These are phyloP conservation scores for Hydrochoerus hydrochaeris DNA, from an alignment of 2,113 vertebrate genomes.

Conservation along the genomic window DNA sequence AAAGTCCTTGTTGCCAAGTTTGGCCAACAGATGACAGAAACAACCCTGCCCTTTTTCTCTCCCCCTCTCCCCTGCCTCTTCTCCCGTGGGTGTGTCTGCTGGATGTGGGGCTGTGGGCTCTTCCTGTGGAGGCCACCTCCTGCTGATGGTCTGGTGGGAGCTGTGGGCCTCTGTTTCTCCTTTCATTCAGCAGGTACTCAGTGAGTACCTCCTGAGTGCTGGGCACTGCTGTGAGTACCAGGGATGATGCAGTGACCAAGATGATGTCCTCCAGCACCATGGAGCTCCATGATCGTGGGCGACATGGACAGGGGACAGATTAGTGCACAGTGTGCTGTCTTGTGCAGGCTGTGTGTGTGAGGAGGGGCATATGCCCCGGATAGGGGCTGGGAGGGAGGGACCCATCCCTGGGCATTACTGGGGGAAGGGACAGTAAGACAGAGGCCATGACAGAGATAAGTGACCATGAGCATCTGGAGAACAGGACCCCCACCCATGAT, in stretches of 20 bases:
- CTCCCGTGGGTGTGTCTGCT: slow-evolving; percentile 29
- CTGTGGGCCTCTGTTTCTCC: neutral
- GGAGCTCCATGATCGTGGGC: neutral
- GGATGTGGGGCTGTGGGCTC: neutral
- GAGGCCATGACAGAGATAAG: neutral
- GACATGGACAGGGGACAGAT: accelerated
- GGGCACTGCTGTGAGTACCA: neutral
- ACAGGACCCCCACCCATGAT: neutral
- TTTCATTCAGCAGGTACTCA: neutral
- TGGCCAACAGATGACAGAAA: slow-evolving; percentile 47
- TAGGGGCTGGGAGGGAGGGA: neutral
- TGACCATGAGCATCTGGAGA: too few relatives aligned
- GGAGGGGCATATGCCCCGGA: too few relatives aligned
- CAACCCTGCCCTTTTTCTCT: neutral
- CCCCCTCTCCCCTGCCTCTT: neutral
- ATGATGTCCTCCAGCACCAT: accelerated
- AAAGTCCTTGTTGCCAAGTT: slow-evolving; percentile 50
- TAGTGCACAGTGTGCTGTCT: neutral
- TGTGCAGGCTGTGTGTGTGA: accelerated
- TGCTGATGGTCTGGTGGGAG: accelerated
- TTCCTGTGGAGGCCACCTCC: neutral
- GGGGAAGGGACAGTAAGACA: neutral
- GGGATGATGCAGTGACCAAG: neutral
- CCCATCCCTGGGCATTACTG: neutral
- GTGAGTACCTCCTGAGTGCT: neutral